Base-by-base conservation (phyloP, 2,113 vertebrate species). In the Indicator indicator region DNA sequence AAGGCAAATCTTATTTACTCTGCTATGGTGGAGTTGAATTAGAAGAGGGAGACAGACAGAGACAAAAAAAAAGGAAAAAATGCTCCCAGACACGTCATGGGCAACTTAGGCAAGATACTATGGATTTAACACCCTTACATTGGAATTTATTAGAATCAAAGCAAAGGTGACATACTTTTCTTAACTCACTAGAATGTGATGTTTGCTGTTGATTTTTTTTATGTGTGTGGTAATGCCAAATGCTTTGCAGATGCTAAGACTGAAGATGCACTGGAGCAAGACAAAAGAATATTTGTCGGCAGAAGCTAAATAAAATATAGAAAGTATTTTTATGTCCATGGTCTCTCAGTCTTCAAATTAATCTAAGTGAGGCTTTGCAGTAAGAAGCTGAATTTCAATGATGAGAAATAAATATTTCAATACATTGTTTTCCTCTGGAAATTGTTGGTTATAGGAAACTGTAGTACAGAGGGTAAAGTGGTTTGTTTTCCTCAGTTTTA, bases 81-180 rank as follows among this genome's bases (percentile, higher is more conserved):
- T 70, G 6, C 79, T 89, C 69, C 52, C 48, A 73, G 58, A 63
- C 9, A 12, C 6, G 3, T 8, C 11, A 46, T 7, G 3, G n/a
- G 11, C 38, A 83, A 72, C 9, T 55, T 59, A 93, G 23, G 16
- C 2, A 5, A 67, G n/a, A 85, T 9, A 48, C 17, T 93, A 59
- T 9, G 11, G 27, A 93, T 94, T 96, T 88, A 91, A 88, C 9
- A 86, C 3, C 44, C 26, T 72, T 75, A 67, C 50, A 20, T 4
- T 62, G 40, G 63, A 94, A 87, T 96, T 89, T 88, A 89, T 81
- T 81, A 83, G 44, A 95, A 93, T 83, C 33, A 84, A 83, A 96
- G 56, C 44, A 94, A 40, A 95, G 76, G 33, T 87, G 64, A 12
- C 42, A 86, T 60, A 2, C 58, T 82, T 36, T 94, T 33, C 32